These are phyloP conservation scores for Epiblema foenella DNA, from an alignment of 2,888 invertebrate species.

Conservation along the genomic window DNA sequence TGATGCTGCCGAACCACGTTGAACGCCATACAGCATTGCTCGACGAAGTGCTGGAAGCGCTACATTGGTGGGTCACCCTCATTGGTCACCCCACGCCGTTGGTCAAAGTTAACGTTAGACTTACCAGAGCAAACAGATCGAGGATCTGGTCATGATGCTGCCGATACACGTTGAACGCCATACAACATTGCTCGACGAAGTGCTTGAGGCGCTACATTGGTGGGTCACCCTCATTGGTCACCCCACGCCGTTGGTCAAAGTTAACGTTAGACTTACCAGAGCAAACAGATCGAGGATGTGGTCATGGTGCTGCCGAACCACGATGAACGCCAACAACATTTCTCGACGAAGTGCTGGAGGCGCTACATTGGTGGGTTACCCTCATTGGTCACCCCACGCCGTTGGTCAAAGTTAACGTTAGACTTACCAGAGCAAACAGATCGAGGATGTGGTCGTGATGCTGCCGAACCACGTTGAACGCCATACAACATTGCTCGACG, in stretches of 20 bases:
- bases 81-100: no score
- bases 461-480: conserved; percentile 97
- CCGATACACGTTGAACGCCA: not conserved
- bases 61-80: no score
- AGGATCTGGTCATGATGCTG: conserved; percentile 6
- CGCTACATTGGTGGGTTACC: no score
- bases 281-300: conserved; percentile 95
- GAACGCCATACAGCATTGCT: not conserved
- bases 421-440: conserved; percentile 87
- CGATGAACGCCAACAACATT: conserved; percentile 98
- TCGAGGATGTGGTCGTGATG: conserved; percentile 96
- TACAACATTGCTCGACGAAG: not conserved
- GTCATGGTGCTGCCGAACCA: conserved; percentile 95
- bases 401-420: not conserved
- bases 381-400: conserved; percentile 99
- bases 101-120: no score
- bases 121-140: conserved; percentile 1
- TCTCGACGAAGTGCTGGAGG: conserved; percentile 92
- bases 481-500: conserved; percentile 98
- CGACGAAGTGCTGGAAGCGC: no score
- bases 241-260: conserved; percentile 89
- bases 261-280: conserved; percentile 19
- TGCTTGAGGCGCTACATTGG: no score
- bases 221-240: conserved; percentile 61
- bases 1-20: not conserved